Evolutionary conservation across 2,888 invertebrate genomes (phyloP), one percentile per base, ranked within the genome.

Genomic region (Calliscelio sp.): DNA sequence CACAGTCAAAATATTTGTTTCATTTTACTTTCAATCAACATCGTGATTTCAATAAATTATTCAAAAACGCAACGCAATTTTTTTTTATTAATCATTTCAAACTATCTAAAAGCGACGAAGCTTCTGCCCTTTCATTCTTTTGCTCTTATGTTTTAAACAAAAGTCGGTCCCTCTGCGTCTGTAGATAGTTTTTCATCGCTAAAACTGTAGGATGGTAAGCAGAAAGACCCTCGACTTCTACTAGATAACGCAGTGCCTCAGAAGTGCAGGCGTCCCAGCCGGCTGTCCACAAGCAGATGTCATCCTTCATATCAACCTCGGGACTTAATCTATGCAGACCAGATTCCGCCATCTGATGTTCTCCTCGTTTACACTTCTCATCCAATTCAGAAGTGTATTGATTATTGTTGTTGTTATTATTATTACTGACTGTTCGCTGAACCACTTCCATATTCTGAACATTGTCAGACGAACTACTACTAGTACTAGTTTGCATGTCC

Each of bases 211-310:
- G 92, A 88, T 92, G 91, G 82, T 90, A 89, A 22, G 87, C 87
- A 18, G 91, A 88, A 18, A 92, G 86, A 7, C 92, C 92, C 63
- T 92, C 92, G 22, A 91, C 90, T 81, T 92, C 91, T 8, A 91
- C 88, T 66, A 92, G 89, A 81, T 92, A 92, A 79, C 92, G 89
- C 6, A 92, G 74, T 1, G 92, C 89, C 70, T 92, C 92, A 38
- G 89, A 70, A 5, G 92, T 88, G 80, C 92, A 92, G 3, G 92
- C 90, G 79, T 92, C 91, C 92, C 92, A 92, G 3, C 92, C 92
- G 22, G 89, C 85, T 18, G 84, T 77, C 92, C 92, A 92, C 35
- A 57, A 28, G 35, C 61, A 53, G 35, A 51, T 41, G 32, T 73
- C 65, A 14, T 82, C 59, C 28, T 49, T 70, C 77, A 66, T 71